A percentile compares a stretch with the other conserved stretches of the same genome.
phyloP scores from a whole-genome alignment of 2,797 vertebrate species.

The Enteromius unitaeniatus region DNA sequence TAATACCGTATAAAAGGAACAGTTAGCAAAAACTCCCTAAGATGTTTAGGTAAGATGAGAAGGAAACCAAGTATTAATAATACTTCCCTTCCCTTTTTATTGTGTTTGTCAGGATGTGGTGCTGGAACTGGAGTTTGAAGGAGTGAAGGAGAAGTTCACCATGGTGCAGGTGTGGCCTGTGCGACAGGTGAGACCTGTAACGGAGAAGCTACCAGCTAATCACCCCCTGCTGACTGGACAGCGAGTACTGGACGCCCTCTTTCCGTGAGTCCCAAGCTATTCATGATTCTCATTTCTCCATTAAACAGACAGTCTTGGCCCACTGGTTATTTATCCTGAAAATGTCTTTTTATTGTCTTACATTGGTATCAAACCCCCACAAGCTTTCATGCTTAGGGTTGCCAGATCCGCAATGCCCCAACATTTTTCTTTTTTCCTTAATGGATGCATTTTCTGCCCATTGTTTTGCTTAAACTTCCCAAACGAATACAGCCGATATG shows the following conservation, averaged over 20 bases:
- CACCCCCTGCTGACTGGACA: conserved; percentile 88
- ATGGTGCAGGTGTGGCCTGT: conserved; percentile 98
- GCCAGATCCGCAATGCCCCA: too few relatives aligned
- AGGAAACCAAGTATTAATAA: neutral
- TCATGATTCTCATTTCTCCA: neutral
- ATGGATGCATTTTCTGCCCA: too few relatives aligned
- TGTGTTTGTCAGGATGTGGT: conserved; percentile 85
- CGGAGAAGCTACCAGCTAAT: conserved; percentile 93
- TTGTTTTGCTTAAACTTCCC: too few relatives aligned
- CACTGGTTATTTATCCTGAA: neutral
- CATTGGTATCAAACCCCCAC: neutral
- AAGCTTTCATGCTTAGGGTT: neutral
- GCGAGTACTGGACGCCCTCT: conserved; percentile 87
- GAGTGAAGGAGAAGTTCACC: conserved; percentile 92
- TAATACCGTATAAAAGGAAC: neutral
- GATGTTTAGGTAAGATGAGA: conserved; percentile 10
- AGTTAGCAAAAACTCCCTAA: neutral
- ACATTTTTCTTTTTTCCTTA: too few relatives aligned
- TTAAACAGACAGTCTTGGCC: neutral
- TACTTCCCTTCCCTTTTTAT: conserved; percentile 1
- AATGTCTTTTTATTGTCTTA: neutral
- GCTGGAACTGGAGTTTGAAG: conserved; percentile 94
- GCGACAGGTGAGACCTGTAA: conserved; percentile 91
- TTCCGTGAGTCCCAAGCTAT: conserved; percentile 81
- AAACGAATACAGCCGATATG: neutral